phyloP scores from a whole-genome alignment of 2,113 vertebrate species.

The Sinocyclocheilus anophthalmus region DNA sequence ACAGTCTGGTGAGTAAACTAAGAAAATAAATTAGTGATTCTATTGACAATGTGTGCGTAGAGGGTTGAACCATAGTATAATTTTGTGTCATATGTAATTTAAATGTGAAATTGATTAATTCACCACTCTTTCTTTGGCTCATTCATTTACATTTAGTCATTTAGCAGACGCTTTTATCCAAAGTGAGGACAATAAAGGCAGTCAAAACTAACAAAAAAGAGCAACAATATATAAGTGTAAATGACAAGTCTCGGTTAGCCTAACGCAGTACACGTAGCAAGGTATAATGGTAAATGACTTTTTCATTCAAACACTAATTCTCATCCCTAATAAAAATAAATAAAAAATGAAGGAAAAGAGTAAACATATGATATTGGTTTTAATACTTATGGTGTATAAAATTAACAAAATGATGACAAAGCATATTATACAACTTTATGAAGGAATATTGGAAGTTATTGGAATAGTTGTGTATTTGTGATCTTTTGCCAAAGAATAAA shows the following conservation, averaged over 20 bases:
- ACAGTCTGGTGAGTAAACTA: too few species aligned
- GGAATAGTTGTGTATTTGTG: conserved; percentile 2
- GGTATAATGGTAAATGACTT: too few species aligned
- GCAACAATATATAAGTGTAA: too few species aligned
- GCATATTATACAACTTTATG: neutral
- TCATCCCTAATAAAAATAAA: neutral
- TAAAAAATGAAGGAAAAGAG: neutral
- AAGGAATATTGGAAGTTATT: conserved; percentile 31
- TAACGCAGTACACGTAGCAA: too few species aligned
- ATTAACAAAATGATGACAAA: neutral
- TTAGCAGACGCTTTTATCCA: too few species aligned
- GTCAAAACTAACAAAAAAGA: too few species aligned
- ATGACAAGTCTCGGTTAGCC: too few species aligned
- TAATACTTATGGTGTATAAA: neutral
- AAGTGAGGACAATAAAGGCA: too few species aligned
- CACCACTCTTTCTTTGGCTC: neutral
- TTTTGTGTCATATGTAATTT: neutral
- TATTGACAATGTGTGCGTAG: too few species aligned
- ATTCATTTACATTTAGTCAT: too few species aligned
- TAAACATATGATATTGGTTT: neutral
- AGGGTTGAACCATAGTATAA: too few species aligned
- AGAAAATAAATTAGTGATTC: too few species aligned
- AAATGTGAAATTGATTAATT: neutral
- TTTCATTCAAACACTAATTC: neutral
- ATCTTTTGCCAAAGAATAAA: conserved; percentile 24